These are phyloP conservation scores for Lycodopsis pacificus DNA, from an alignment of 2,797 vertebrate genomes.

Conservation along the genomic window DNA sequence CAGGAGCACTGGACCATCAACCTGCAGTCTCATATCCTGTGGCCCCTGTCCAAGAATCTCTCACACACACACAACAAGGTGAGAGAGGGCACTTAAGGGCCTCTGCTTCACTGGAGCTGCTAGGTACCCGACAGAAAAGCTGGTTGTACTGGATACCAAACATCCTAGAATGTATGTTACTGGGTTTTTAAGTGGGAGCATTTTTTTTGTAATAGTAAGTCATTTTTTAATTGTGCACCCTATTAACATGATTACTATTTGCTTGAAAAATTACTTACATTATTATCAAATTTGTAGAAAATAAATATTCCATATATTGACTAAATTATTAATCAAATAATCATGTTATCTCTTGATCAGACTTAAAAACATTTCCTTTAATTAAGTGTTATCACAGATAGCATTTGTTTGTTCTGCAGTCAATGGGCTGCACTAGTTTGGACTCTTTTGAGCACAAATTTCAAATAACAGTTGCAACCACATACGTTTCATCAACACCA, in stretches of 20 bases:
- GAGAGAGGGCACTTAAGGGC: conserved; percentile 46
- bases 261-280: neutral
- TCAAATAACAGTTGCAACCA: neutral
- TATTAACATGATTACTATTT: neutral
- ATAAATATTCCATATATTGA: neutral
- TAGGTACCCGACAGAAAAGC: conserved; percentile 35
- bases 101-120: conserved; percentile 56
- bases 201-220: neutral
- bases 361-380: neutral
- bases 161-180: conserved; percentile 4
- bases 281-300: neutral
- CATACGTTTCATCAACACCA: neutral
- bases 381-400: neutral
- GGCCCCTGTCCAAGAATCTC: conserved; percentile 54
- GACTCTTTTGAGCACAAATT: neutral
- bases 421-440: neutral
- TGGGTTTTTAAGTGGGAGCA: neutral
- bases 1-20: conserved; percentile 60
- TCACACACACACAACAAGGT: conserved; percentile 37
- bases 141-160: conserved; percentile 35
- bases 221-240: neutral
- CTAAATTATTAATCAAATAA: neutral
- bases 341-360: neutral
- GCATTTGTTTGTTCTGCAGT: neutral
- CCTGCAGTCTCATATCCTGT: conserved; percentile 62